These are phyloP conservation scores for Rafetus swinhoei DNA, from an alignment of 2,113 vertebrate species.

Conservation along the genomic window DNA sequence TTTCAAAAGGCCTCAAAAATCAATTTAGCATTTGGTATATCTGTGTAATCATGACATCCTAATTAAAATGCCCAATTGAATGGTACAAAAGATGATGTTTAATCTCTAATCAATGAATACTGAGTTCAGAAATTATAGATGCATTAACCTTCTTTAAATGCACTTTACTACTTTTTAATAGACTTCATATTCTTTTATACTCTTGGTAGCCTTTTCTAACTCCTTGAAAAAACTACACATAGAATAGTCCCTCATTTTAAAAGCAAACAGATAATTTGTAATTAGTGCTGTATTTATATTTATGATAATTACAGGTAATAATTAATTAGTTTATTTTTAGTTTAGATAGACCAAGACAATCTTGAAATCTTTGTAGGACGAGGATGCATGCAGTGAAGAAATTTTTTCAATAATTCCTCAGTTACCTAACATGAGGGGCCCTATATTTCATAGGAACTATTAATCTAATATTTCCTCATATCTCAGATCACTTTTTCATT, in stretches of 20 bases:
- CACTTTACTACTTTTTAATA: constrained; percentile 59
- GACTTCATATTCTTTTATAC: constrained; percentile 57
- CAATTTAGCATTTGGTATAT: constrained; percentile 85
- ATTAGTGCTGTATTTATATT: neutral
- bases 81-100: constrained; percentile 75
- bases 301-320: neutral
- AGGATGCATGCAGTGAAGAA: neutral
- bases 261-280: constrained; percentile 17
- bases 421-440: neutral
- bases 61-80: constrained; percentile 85
- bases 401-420: neutral
- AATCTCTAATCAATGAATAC: constrained; percentile 83
- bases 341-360: neutral
- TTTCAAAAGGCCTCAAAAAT: constrained; percentile 85
- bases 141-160: constrained; percentile 75
- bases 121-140: constrained; percentile 74
- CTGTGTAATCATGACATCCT: constrained; percentile 86
- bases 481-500: constrained; percentile 76
- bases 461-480: constrained; percentile 33
- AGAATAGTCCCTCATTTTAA: neutral
- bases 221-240: neutral
- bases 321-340: neutral
- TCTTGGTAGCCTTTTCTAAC: constrained; percentile 1
- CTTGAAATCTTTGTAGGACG: neutral
- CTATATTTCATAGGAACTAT: neutral